These are phyloP conservation scores for Dissostichus mawsoni DNA, from an alignment of 2,113 vertebrate species.

Conservation along the genomic window DNA sequence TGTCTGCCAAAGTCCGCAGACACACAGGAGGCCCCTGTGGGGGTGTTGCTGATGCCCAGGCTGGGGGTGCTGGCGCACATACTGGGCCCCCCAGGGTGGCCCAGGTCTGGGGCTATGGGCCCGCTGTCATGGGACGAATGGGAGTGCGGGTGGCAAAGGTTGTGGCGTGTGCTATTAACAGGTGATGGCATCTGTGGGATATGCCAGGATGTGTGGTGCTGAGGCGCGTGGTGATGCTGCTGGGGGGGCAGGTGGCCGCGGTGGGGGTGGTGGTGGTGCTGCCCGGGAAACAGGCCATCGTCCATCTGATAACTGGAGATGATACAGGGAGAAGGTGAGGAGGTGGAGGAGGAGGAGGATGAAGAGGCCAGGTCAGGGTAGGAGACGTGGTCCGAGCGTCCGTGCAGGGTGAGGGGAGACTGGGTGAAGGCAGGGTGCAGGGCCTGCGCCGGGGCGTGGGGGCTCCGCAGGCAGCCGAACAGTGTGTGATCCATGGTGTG, in stretches of 20 bases:
- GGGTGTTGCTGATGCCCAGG: conserved; percentile 88
- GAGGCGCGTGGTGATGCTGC: conserved; percentile 86
- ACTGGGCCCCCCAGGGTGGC: conserved; percentile 89
- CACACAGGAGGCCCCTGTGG: conserved; percentile 90
- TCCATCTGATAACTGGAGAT: conserved; percentile 94
- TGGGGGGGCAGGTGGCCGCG: conserved; percentile 86
- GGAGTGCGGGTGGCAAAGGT: conserved; percentile 89
- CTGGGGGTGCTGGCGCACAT: conserved; percentile 92
- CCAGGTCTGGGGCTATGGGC: conserved; percentile 89
- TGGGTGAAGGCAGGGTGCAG: conserved; percentile 95
- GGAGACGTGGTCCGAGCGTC: conserved; percentile 96
- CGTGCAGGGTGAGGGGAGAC: conserved; percentile 93
- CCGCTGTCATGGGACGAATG: conserved; percentile 82
- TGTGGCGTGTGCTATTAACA: conserved; percentile 84
- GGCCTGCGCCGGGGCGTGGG: conserved; percentile 92
- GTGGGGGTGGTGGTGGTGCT: conserved; percentile 89
- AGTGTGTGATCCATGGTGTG: conserved; percentile 97
- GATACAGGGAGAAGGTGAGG: conserved; percentile 90
- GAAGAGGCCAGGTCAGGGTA: conserved; percentile 93
- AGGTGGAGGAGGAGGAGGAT: conserved; percentile 86
- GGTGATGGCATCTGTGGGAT: conserved; percentile 82
- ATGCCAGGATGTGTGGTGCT: conserved; percentile 93
- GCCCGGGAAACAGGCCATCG: conserved; percentile 92
- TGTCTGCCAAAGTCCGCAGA: conserved; percentile 95
- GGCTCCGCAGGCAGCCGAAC: conserved; percentile 97